Percentiles rank a stretch among this genome's conserved stretches.
These are phyloP conservation scores for Drosophila yooni DNA, from an alignment of 2,888 invertebrate genomes.

Conservation along the genomic window DNA sequence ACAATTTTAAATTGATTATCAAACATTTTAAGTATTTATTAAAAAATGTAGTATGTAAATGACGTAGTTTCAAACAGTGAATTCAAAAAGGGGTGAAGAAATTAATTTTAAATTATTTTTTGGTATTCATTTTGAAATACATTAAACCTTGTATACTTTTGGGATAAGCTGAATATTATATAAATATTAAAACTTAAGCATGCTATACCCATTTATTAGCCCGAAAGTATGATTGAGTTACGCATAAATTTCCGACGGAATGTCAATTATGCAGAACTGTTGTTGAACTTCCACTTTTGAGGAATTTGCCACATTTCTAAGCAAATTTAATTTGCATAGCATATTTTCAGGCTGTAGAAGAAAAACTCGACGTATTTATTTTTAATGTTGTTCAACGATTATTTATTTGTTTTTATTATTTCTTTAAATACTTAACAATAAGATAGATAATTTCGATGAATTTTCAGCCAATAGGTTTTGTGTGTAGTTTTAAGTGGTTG, in stretches of 20 bases:
- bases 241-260: neutral
- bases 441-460: slow-evolving; percentile 41
- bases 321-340: slow-evolving; percentile 10
- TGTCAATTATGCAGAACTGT: neutral
- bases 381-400: slow-evolving; percentile 55
- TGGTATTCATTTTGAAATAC: neutral
- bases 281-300: neutral
- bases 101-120: neutral
- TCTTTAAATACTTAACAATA: slow-evolving; percentile 73
- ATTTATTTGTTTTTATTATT: slow-evolving; percentile 58
- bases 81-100: neutral
- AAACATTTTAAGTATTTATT: neutral
- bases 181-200: neutral
- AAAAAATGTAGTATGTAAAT: neutral
- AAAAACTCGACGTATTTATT: neutral
- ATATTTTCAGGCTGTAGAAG: slow-evolving; percentile 49
- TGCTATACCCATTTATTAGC: too few species aligned
- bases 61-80: neutral
- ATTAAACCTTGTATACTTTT: slow-evolving; percentile 1
- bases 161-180: neutral
- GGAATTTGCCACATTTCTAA: neutral
- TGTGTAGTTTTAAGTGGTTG: neutral
- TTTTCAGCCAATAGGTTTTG: slow-evolving; percentile 42
- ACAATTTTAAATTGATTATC: neutral
- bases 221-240: neutral